Base-by-base conservation (phyloP, 2,113 vertebrate species). In the Trichechus manatus region DNA sequence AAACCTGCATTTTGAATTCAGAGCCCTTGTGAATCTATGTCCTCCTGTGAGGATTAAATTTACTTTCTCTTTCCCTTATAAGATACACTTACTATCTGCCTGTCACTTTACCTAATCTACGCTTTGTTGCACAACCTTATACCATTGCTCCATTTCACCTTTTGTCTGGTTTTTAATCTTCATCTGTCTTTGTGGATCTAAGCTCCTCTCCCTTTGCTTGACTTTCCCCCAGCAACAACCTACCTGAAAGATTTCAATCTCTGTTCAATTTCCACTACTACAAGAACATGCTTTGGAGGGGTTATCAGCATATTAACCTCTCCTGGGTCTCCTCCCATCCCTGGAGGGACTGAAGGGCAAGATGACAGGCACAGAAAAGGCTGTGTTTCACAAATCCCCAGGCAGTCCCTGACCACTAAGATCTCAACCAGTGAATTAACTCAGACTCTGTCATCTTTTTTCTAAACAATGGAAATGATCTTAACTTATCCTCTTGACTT, bases 241-340 rank as follows among this genome's bases (percentile, higher is more conserved):
- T 44, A 31, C n/a, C 36, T 8, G 10, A 63, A 2, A 91, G 25
- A 87, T 89, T 95, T 86, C 82, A 83, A 66, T 93, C 79, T 90
- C 33, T 97, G 82, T 93, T 56, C 84, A 92, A 94, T 90, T 97
- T 95, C 39, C 89, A 0, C 93, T 75, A 63, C 47, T 86, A 59
- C 13, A 68, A 75, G 36, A 22, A 2, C 31, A 86, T 66, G 14
- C 5, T 93, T 39, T 89, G 15, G 9, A 22, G 8, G 44, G 39
- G 23, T 42, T 79, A 23, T 56, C 61, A 50, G 19, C 17, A 3
- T 20, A 70, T 66, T 87, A 77, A 83, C 47, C 47, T 86, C 80
- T 85, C 11, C 2, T 5, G 31, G 78, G 4, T 6, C 3, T 74
- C 27, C 8, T 44, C 50, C 9, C 7, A 59, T 74, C 5, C 13